phyloP scores from a whole-genome alignment of 2,888 invertebrate species.

The Autographa pulchrina region DNA sequence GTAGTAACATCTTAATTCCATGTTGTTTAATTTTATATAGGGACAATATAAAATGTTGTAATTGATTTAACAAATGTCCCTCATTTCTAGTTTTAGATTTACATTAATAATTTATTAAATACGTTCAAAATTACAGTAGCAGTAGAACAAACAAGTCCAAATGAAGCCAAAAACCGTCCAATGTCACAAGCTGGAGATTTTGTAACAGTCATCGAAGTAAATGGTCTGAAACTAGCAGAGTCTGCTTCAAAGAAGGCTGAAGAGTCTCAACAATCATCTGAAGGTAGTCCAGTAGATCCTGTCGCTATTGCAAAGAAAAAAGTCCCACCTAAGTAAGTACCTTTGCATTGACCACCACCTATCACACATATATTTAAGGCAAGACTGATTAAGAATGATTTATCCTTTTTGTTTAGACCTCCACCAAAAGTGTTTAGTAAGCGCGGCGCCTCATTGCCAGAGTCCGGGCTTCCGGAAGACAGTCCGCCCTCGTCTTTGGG shows the following conservation, averaged over 20 bases:
- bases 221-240: constrained; percentile 91
- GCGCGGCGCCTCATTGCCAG: constrained; percentile 89
- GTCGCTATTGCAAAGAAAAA: constrained; percentile 90
- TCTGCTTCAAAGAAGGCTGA: constrained; percentile 81
- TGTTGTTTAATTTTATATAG: background rate
- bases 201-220: constrained; percentile 96
- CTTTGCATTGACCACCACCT: background rate
- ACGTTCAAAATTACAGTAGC: constrained; percentile 68
- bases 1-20: constrained; percentile 6
- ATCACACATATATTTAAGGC: background rate
- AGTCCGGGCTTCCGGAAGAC: constrained; percentile 87
- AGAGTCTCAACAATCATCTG: constrained; percentile 81
- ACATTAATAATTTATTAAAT: constrained; percentile 10
- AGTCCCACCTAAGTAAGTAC: constrained; percentile 90
- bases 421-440: constrained; percentile 91
- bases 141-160: constrained; percentile 82
- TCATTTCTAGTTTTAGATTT: background rate
- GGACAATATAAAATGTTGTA: too few species aligned
- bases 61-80: too few species aligned
- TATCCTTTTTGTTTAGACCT: constrained; percentile 77
- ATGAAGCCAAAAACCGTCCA: constrained; percentile 85
- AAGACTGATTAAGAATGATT: background rate
- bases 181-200: constrained; percentile 91
- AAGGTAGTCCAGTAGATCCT: constrained; percentile 89
- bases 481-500: constrained; percentile 86